A percentile compares a stretch with the other conserved stretches of the same genome.
Conservation (phyloP, 2,797 vertebrate species). For the Chelon labrosus region DNA sequence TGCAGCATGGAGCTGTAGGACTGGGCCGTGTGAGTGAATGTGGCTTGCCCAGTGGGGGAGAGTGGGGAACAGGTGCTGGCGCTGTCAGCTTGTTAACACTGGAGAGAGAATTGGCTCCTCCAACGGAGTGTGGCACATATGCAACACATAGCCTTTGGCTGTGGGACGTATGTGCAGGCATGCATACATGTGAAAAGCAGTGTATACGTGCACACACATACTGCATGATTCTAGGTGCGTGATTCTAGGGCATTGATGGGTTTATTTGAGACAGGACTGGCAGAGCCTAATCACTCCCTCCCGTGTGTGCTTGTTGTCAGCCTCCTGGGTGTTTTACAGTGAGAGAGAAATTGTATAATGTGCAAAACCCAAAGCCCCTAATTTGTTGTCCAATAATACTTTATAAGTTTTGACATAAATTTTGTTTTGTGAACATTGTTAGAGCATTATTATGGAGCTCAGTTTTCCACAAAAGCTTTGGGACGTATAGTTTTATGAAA, state of each 20-base stretch:
- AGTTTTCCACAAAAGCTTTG: constrained; percentile 54
- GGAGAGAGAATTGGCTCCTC: constrained; percentile 61
- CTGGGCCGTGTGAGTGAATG: constrained; percentile 55
- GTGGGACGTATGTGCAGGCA: constrained; percentile 59
- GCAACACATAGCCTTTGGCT: constrained; percentile 75
- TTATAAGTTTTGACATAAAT: constrained; percentile 49
- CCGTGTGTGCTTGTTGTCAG: constrained; percentile 9
- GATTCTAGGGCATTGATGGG: constrained; percentile 14
- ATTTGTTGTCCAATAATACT: constrained; percentile 55
- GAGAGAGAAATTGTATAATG: constrained; percentile 1
- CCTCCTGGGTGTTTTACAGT: neutral
- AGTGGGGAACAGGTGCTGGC: constrained; percentile 73
- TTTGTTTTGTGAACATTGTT: constrained; percentile 59
- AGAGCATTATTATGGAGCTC: constrained; percentile 52
- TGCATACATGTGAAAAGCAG: constrained; percentile 46
- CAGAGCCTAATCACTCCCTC: neutral
- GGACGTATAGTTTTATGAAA: constrained; percentile 54
- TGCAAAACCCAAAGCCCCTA: constrained; percentile 34
- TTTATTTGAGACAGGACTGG: constrained; percentile 9
- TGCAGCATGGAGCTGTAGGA: constrained; percentile 53
- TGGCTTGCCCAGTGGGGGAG: constrained; percentile 64
- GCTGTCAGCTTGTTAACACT: constrained; percentile 78
- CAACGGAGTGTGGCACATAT: constrained; percentile 68
- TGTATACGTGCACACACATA: constrained; percentile 3
- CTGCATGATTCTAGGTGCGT: constrained; percentile 4